Evolutionary conservation across 2,888 invertebrate genomes (phyloP), one percentile per base, ranked within the genome.

Genomic region (Melinopterus prodromus): DNA sequence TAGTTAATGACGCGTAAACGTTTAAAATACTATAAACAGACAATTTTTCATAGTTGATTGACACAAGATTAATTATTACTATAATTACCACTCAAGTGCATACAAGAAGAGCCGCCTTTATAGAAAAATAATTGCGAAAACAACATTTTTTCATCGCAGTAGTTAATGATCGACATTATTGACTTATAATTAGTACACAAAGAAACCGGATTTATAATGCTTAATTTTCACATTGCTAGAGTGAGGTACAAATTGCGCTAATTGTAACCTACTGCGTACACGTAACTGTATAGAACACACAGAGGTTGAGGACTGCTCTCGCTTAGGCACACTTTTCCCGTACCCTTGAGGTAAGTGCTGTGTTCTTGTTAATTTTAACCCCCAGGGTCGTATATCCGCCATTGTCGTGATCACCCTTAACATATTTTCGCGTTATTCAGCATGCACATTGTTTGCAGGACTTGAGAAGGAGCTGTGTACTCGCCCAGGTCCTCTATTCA

Each of bases 321-420:
- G 53, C 53, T 53, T 53, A 35, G 74, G 74, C 26, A 76, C 53
- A 75, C 70, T 76, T 76, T 75, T 75, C 69, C 76, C 69, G 70
- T 70, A 37, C 70, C 72, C 72, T 53, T 77, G 26, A 71, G 78
- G 77, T 53, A 77, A 80, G 80, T 80, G 79, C 76, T 53, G 53
- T 79, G 72, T 71, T 84, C 83, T 85, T 84, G 85, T 85, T 86
- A 86, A 85, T 85, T 85, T 84, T 82, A 83, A 80, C 82, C 85
- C 82, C 70, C 77, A 80, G 84, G 84, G 53, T 80, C 78, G 81
- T 83, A 77, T 83, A 84, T 82, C 84, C 82, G 78, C 80, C 84
- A 85, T 85, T 85, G 85, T 85, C 82, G 82, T 84, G 83, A 85
- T 84, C 84, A 84, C 84, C 82, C 84, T 85, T 84, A 84, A 83